phyloP scores from a whole-genome alignment of 2,797 vertebrate genomes.

The Platalea minor region DNA sequence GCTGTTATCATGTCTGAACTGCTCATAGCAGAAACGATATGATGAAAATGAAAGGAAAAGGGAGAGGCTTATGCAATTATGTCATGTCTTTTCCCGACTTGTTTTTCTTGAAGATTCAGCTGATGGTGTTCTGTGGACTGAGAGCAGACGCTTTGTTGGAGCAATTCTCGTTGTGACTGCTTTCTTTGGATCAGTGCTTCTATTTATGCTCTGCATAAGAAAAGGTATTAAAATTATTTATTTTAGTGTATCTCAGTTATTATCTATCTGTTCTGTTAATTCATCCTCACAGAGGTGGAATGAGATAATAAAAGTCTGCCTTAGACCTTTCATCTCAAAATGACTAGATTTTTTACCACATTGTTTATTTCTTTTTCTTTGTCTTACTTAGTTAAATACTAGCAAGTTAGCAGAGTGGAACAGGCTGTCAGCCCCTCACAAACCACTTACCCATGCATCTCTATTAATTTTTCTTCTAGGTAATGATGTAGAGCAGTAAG shows the following conservation, averaged over 20 bases:
- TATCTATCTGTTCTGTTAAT: not conserved
- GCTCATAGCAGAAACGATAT: not conserved
- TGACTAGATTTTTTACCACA: not conserved
- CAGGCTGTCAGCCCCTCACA: not conserved
- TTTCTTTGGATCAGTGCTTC: not conserved
- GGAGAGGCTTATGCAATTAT: not conserved
- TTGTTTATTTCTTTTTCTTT: not conserved
- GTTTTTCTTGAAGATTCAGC: not conserved
- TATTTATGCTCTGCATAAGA: not conserved
- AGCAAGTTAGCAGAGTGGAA: not conserved
- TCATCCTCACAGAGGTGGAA: not conserved
- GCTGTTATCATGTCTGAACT: not conserved
- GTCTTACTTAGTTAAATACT: not conserved
- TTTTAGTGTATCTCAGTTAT: not conserved
- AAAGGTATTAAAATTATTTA: constrained; percentile 21
- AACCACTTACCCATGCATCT: not conserved
- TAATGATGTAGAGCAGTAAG: not conserved
- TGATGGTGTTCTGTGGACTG: not conserved
- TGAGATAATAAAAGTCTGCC: not conserved
- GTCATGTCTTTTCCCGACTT: not conserved
- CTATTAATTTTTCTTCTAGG: not conserved
- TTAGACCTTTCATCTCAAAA: not conserved
- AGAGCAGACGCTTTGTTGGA: constrained; percentile 24
- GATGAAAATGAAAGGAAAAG: not conserved
- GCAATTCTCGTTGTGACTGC: not conserved